phyloP scores from a whole-genome alignment of 2,888 invertebrate genomes.

The Embidobia sp. region DNA sequence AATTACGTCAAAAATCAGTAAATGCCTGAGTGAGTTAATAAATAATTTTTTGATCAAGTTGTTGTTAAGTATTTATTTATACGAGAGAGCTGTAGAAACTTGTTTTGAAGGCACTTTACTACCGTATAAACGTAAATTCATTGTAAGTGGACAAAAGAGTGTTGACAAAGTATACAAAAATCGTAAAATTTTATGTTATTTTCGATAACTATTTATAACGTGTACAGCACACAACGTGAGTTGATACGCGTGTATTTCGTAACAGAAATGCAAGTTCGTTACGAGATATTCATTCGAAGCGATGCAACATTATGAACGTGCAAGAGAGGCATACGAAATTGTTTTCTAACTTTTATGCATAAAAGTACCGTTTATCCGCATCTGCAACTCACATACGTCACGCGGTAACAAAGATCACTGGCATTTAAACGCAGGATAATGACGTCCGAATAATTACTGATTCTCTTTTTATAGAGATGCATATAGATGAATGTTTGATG shows the following conservation, averaged over 20 bases:
- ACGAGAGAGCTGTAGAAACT: too few relatives aligned
- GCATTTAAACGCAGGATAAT: conserved; percentile 75
- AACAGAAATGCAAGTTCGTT: conserved; percentile 54
- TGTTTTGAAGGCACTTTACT: too few relatives aligned
- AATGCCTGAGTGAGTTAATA: too few relatives aligned
- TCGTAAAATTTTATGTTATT: conserved; percentile 45
- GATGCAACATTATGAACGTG: conserved; percentile 37
- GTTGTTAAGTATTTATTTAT: too few relatives aligned
- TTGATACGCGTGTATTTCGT: conserved; percentile 48
- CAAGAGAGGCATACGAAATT: conserved; percentile 42
- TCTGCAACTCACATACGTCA: conserved; percentile 24
- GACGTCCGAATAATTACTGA: conserved; percentile 70
- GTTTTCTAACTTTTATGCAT: conserved; percentile 24
- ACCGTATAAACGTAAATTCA: too few relatives aligned
- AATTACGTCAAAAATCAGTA: too few relatives aligned
- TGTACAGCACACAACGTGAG: conserved; percentile 26
- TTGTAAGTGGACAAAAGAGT: conserved; percentile 4
- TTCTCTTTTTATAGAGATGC: too few relatives aligned
- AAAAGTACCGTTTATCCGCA: conserved; percentile 14
- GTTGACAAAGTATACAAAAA: conserved; percentile 30
- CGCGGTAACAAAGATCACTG: conserved; percentile 70
- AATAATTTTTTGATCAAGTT: too few relatives aligned
- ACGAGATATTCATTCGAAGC: conserved; percentile 45
- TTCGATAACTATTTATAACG: conserved; percentile 46
- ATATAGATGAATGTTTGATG: conserved; percentile 19